A percentile compares a stretch with the other conserved stretches of the same genome.
phyloP scores from a whole-genome alignment of 1,140 invertebrate species.

The Harpegnathos saltator region DNA sequence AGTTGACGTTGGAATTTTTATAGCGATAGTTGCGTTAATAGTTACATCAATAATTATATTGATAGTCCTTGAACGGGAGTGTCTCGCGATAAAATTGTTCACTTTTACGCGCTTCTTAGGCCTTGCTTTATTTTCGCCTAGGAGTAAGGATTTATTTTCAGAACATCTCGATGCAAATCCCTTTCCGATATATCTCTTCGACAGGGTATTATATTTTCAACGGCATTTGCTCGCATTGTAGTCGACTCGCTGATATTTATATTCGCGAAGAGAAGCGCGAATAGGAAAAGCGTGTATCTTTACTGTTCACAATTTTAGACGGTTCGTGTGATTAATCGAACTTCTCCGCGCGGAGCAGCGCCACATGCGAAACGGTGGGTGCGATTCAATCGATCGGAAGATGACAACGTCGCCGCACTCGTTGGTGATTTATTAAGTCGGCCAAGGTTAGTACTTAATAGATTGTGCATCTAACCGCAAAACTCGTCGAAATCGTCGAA shows the following conservation, averaged over 20 bases:
- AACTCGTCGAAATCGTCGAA: constrained; percentile 25
- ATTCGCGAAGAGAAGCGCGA: constrained; percentile 10
- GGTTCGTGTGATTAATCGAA: constrained; percentile 43
- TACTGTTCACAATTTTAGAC: constrained; percentile 39
- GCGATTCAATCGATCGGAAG: constrained; percentile 49
- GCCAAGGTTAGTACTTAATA: constrained; percentile 14
- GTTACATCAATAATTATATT: no score
- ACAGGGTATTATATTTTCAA: constrained; percentile 78
- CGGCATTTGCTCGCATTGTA: constrained; percentile 57
- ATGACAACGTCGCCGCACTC: constrained; percentile 40
- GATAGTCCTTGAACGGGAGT: no score
- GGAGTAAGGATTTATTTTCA: background rate
- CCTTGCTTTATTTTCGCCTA: constrained; percentile 15
- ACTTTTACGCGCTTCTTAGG: background rate
- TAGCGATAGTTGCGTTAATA: no score
- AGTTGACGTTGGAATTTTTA: background rate
- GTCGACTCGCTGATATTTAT: constrained; percentile 55
- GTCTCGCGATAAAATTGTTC: constrained; percentile 9
- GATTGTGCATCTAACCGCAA: constrained; percentile 6
- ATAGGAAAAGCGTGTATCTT: background rate
- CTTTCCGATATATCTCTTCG: constrained; percentile 79
- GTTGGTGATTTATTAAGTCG: constrained; percentile 40
- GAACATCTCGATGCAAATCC: constrained; percentile 71
- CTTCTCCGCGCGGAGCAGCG: constrained; percentile 13
- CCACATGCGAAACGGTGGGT: constrained; percentile 24